phyloP scores from a whole-genome alignment of 2,888 invertebrate genomes.

The Eurytoma californica region DNA sequence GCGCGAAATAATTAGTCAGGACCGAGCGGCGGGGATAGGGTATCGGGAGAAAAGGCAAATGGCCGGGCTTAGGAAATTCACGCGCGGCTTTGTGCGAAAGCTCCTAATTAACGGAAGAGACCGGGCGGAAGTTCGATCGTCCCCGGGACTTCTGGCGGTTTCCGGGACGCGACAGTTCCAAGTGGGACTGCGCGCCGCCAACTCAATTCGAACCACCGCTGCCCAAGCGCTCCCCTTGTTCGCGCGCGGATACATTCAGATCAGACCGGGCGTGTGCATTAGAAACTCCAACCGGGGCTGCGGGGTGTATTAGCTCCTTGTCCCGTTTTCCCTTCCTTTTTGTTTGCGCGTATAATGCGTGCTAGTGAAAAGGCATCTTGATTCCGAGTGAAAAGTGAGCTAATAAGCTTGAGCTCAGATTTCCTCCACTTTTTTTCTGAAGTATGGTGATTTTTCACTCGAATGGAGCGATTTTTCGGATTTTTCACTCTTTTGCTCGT shows the following conservation, averaged over 20 bases:
- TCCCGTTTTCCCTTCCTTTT: not conserved
- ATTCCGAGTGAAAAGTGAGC: not conserved
- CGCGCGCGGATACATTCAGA: slow-evolving; percentile 10
- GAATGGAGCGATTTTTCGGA: no score
- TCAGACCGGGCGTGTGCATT: slow-evolving; percentile 1
- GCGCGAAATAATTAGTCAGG: slow-evolving; percentile 33
- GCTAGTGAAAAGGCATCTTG: not conserved
- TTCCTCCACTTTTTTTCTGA: no score
- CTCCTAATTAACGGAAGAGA: slow-evolving; percentile 57
- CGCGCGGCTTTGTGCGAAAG: slow-evolving; percentile 50
- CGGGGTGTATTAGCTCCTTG: slow-evolving; percentile 7
- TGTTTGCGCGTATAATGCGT: no score
- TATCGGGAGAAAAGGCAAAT: slow-evolving; percentile 39
- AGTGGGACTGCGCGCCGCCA: slow-evolving; percentile 16
- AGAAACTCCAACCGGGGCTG: slow-evolving; percentile 26
- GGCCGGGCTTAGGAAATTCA: slow-evolving; percentile 43
- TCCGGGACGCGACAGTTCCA: slow-evolving; percentile 38
- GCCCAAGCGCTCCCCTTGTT: not conserved
- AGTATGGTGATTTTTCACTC: no score
- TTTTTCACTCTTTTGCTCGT: no score
- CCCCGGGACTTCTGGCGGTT: slow-evolving; percentile 36
- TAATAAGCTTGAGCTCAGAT: not conserved
- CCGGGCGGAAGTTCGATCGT: slow-evolving; percentile 54
- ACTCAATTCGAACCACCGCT: slow-evolving; percentile 39
- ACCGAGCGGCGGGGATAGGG: not conserved